phyloP scores from a whole-genome alignment of 2,888 invertebrate genomes.

The Coelopa pilipes region DNA sequence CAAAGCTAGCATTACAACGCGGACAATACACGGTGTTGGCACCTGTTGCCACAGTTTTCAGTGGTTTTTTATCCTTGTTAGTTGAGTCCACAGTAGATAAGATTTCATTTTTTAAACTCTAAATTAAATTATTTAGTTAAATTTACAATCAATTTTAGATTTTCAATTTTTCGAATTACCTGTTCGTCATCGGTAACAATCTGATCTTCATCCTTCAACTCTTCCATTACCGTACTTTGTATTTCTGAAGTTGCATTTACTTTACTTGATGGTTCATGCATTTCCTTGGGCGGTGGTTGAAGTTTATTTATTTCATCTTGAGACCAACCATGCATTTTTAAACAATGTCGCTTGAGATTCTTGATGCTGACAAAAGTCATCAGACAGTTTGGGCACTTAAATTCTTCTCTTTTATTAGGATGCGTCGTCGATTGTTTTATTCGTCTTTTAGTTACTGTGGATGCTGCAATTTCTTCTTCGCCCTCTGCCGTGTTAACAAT shows the following conservation, averaged over 20 bases:
- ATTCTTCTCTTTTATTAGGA: conserved; percentile 24
- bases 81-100: not conserved
- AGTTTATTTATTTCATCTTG: conserved; percentile 1
- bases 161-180: not conserved
- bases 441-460: conserved; percentile 15
- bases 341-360: conserved; percentile 41
- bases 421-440: conserved; percentile 5
- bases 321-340: conserved; percentile 24
- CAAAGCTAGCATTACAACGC: conserved; percentile 63
- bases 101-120: not conserved
- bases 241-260: not conserved
- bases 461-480: conserved; percentile 45
- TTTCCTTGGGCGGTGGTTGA: conserved; percentile 25
- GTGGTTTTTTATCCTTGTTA: not conserved
- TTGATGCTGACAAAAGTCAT: conserved; percentile 47
- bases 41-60: not conserved
- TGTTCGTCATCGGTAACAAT: not conserved
- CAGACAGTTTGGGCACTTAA: conserved; percentile 44
- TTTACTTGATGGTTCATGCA: not conserved
- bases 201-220: not conserved
- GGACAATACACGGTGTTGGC: conserved; percentile 51
- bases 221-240: not conserved
- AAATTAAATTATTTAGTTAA: no score
- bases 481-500: conserved; percentile 50
- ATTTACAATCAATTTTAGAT: not conserved